Evolutionary conservation across 2,113 vertebrate species (phyloP).

Genomic region (Cariama cristata): DNA sequence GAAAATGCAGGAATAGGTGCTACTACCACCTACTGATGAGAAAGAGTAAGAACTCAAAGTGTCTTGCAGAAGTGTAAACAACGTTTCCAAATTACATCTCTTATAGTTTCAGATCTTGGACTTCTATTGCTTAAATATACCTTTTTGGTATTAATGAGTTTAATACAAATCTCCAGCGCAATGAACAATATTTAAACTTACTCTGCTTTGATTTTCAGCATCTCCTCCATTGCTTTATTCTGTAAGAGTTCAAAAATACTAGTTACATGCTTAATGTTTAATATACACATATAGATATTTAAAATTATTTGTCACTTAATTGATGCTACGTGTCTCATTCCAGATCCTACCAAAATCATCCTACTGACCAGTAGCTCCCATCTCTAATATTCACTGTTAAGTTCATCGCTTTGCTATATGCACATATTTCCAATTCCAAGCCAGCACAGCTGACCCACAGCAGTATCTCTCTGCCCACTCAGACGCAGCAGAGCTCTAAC

Average conservation of each 20-base stretch:
- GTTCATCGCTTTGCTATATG: not conserved
- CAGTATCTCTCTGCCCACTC: not conserved
- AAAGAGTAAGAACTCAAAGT: not conserved
- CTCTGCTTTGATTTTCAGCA: conserved; percentile 83
- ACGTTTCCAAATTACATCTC: not conserved
- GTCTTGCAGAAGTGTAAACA: not conserved
- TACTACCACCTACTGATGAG: conserved; percentile 53
- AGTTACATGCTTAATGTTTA: not conserved
- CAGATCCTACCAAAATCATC: not conserved
- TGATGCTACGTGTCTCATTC: not conserved
- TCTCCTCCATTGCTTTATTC: conserved; percentile 78
- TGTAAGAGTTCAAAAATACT: conserved; percentile 49
- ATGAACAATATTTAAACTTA: conserved; percentile 74
- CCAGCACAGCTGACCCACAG: not conserved
- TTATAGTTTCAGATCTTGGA: not conserved
- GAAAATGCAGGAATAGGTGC: not conserved
- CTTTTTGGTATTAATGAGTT: not conserved
- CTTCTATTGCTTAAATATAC: not conserved
- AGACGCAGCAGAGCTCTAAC: not conserved
- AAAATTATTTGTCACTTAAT: not conserved
- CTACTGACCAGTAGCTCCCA: not conserved
- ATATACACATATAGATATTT: not conserved
- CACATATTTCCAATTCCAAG: not conserved
- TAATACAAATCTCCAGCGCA: not conserved
- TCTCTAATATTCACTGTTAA: not conserved